Conservation (phyloP, 2,888 invertebrate genomes). For the Volucella inflata region DNA sequence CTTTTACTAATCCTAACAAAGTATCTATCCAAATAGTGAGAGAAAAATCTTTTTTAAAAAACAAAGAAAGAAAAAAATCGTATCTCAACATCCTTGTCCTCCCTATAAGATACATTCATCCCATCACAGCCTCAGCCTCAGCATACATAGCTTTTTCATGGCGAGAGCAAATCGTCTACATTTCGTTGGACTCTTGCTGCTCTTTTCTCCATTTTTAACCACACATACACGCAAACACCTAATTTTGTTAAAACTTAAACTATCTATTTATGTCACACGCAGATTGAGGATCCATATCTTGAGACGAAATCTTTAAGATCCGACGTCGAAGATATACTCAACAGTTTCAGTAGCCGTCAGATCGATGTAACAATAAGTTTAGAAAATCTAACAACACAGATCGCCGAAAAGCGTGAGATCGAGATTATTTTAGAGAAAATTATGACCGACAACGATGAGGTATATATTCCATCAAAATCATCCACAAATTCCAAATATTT, state of each 20-base stretch:
- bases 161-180: constrained; percentile 27
- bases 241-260: constrained; percentile 70
- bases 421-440: constrained; percentile 85
- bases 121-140: not conserved
- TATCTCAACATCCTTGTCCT: constrained; percentile 58
- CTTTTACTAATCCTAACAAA: constrained; percentile 71
- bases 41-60: constrained; percentile 20
- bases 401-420: constrained; percentile 86
- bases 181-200: constrained; percentile 24
- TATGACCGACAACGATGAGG: constrained; percentile 88
- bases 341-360: constrained; percentile 87
- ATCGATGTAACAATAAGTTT: constrained; percentile 88
- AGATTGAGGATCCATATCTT: constrained; percentile 89
- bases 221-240: constrained; percentile 73
- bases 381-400: constrained; percentile 89
- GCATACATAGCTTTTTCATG: not conserved
- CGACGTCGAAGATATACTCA: constrained; percentile 88
- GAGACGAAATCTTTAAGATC: constrained; percentile 87
- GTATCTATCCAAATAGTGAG: constrained; percentile 63
- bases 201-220: constrained; percentile 67
- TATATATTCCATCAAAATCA: constrained; percentile 81
- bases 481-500: not conserved
- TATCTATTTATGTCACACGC: constrained; percentile 81
- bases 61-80: constrained; percentile 18
- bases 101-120: constrained; percentile 4